A percentile compares a stretch with the other conserved stretches of the same genome.
These are phyloP conservation scores for Spilarctia lutea DNA, from an alignment of 2,888 invertebrate genomes.

Conservation along the genomic window DNA sequence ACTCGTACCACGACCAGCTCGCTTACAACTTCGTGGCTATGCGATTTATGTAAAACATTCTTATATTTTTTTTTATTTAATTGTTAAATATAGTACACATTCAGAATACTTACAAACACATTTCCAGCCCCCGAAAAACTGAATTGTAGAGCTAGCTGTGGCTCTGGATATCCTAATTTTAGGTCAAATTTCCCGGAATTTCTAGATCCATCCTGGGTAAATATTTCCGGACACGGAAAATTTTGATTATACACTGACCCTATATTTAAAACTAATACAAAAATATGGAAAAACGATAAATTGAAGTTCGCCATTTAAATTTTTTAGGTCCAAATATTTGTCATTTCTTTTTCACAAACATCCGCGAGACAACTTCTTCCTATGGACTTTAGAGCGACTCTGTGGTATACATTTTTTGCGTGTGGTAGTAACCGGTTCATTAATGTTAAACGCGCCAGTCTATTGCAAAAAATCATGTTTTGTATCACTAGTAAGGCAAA, in stretches of 20 bases:
- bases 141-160: slow-evolving; percentile 56
- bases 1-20: neutral
- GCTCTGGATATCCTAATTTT: slow-evolving; percentile 56
- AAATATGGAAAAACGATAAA: slow-evolving; percentile 52
- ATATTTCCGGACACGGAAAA: slow-evolving; percentile 66
- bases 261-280: slow-evolving; percentile 55
- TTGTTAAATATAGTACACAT: neutral
- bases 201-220: slow-evolving; percentile 63
- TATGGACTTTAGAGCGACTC: slow-evolving; percentile 56
- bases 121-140: slow-evolving; percentile 67
- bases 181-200: slow-evolving; percentile 66
- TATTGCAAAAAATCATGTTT: no score
- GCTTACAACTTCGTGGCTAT: neutral
- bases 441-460: no score
- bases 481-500: no score
- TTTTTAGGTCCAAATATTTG: slow-evolving; percentile 31
- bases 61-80: neutral
- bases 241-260: slow-evolving; percentile 59
- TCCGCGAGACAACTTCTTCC: slow-evolving; percentile 51
- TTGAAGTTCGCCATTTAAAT: slow-evolving; percentile 42
- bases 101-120: slow-evolving; percentile 62
- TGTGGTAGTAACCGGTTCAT: no score
- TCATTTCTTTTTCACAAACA: slow-evolving; percentile 43
- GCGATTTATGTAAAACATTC: neutral
- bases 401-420: slow-evolving; percentile 47